Conservation (phyloP, 1,140 invertebrate species). For the Potamilus streckersoni region DNA sequence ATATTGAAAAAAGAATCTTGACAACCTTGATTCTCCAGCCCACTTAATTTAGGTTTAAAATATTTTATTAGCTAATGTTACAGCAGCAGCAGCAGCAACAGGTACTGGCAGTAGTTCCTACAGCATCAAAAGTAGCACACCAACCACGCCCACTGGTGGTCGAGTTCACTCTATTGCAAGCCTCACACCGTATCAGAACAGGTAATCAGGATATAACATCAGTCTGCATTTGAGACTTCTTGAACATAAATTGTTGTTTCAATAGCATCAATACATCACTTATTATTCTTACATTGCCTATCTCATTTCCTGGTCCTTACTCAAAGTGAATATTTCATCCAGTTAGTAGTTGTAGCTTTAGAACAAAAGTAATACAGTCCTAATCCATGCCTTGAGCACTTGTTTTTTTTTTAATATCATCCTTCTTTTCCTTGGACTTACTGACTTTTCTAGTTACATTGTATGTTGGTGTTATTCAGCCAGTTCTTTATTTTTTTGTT, state of each 20-base stretch:
- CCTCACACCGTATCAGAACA: conserved; percentile 92
- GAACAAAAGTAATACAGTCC: no score
- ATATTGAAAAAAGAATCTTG: not conserved
- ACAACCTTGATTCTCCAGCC: not conserved
- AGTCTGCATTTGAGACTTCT: not conserved
- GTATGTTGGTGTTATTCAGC: not conserved
- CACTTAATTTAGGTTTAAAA: no score
- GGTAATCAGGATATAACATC: conserved; percentile 67
- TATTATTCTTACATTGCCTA: no score
- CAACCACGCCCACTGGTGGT: conserved; percentile 48
- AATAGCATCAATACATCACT: not conserved
- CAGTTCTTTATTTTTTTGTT: not conserved
- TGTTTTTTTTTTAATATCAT: no score
- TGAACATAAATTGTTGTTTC: not conserved
- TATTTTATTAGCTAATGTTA: no score
- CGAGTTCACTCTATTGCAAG: conserved; percentile 78
- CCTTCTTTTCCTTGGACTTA: not conserved
- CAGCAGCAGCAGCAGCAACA: no score
- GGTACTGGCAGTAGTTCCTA: conserved; percentile 6
- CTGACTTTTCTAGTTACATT: not conserved
- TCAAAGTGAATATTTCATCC: no score
- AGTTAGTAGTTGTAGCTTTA: no score
- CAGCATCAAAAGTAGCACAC: conserved; percentile 38
- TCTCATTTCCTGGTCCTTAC: no score
- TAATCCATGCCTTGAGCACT: no score